Evolutionary conservation across 1,140 invertebrate genomes (phyloP), one percentile per base, ranked within the genome.

Genomic region (Penaeus chinensis): DNA sequence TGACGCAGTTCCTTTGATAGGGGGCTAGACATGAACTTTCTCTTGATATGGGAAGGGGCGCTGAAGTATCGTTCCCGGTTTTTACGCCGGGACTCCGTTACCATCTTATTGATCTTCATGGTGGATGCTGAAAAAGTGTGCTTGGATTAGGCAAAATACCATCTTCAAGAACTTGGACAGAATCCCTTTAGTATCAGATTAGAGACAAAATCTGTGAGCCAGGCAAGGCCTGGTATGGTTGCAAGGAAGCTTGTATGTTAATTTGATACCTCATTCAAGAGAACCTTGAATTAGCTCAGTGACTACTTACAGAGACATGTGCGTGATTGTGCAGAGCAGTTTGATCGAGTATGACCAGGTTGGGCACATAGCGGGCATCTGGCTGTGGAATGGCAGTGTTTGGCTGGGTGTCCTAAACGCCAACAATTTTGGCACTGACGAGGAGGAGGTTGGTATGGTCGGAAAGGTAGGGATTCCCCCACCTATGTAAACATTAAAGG

Each of bases 61-160:
- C 97, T 98, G 93, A 99, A 99, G 93, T 99, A 98, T 91, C 97
- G 94, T 93, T 99, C 98, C 91, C 99, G 95, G 92, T 97, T 98
- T 95, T 99, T 99, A 94, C 98, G 96, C 91, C 98, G 94, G 63
- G 98, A 99, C 91, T 96, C 96, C 78, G 98, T 96, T 71, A 99
- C 97, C 90, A 96, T 94, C 92, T 95, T 96, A 93, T 99, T 99
- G 93, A 96, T 95, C 94, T 99, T 99, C 98, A 99, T 99, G 90
- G 93, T 95, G 78, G 76, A 77, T 82, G 71, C 71, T 84, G 84
- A 80, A 54, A 37, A 37, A 86, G 16, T 42, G 65, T 11, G 11
- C 54, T 16, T 54, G 54, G 54, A 54, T 54, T 54, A 54, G 54
- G 2, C 54, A 42, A 42, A 42, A 42, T 42, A 1, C 66, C 1